phyloP scores from a whole-genome alignment of 2,797 vertebrate genomes.

The Characodon lateralis region DNA sequence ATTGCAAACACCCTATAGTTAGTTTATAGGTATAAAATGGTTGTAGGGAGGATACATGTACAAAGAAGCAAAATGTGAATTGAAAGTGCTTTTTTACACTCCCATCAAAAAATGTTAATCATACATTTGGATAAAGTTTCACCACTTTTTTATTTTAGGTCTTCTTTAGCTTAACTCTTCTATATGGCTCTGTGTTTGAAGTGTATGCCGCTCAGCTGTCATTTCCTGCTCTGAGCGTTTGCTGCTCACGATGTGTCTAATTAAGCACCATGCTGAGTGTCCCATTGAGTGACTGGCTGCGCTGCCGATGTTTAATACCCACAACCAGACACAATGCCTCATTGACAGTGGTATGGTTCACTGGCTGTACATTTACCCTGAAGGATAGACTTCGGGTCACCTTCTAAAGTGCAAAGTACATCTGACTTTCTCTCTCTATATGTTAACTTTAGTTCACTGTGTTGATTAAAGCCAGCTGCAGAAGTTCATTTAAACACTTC shows the following conservation, averaged over 20 bases:
- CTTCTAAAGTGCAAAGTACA: constrained; percentile 56
- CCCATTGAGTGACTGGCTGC: constrained; percentile 49
- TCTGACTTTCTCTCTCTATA: constrained; percentile 49
- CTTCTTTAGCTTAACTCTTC: constrained; percentile 11
- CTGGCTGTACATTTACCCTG: constrained; percentile 58
- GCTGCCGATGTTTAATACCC: constrained; percentile 64
- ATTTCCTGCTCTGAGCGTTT: constrained; percentile 71
- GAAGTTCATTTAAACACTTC: constrained; percentile 25
- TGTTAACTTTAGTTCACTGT: constrained; percentile 33
- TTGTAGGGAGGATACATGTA: background rate
- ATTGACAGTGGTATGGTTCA: constrained; percentile 68
- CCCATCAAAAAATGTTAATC: no score
- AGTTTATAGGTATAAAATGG: background rate
- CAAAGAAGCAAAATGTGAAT: background rate
- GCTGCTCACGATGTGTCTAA: constrained; percentile 71
- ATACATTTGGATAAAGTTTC: no score
- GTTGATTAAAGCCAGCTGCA: constrained; percentile 47
- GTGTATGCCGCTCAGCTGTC: constrained; percentile 64
- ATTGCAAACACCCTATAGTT: background rate
- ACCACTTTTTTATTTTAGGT: no score
- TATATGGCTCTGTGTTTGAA: constrained; percentile 75
- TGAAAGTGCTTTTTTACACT: background rate
- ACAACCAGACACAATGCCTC: constrained; percentile 68
- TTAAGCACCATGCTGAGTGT: constrained; percentile 65
- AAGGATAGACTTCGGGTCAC: constrained; percentile 58